A percentile compares a stretch with the other conserved stretches of the same genome.
Conservation (phyloP, 2,888 invertebrate species). For the Athalia rosae region DNA sequence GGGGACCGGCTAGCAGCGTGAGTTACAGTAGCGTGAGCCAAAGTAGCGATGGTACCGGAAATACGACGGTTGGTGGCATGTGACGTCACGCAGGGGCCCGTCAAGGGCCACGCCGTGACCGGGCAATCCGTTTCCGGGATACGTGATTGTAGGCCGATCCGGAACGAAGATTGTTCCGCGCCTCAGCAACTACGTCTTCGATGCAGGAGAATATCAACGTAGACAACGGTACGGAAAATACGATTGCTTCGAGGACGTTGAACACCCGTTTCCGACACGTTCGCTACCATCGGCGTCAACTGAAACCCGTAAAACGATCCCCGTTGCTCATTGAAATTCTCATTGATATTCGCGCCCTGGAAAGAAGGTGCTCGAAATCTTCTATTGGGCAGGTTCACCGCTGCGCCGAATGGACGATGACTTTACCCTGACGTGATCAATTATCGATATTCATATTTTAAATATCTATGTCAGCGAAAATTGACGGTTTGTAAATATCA, state of each 20-base stretch:
- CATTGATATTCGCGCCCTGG: slow-evolving; percentile 35
- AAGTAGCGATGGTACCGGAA: slow-evolving; percentile 65
- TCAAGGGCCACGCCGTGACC: slow-evolving; percentile 66
- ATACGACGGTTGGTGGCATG: slow-evolving; percentile 58
- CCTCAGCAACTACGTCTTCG: slow-evolving; percentile 25
- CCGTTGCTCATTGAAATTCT: slow-evolving; percentile 37
- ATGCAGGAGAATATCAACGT: slow-evolving; percentile 15
- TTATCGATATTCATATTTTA: neutral
- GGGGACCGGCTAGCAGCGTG: slow-evolving; percentile 67
- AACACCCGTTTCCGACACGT: neutral
- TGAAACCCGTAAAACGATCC: slow-evolving; percentile 3
- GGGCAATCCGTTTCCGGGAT: slow-evolving; percentile 69
- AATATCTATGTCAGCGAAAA: neutral
- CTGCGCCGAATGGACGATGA: slow-evolving; percentile 42
- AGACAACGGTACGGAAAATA: too few species aligned
- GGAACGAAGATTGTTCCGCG: slow-evolving; percentile 29
- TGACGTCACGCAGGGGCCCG: slow-evolving; percentile 70
- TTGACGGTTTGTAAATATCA: neutral
- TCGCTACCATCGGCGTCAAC: slow-evolving; percentile 1
- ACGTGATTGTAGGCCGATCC: slow-evolving; percentile 65
- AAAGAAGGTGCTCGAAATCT: slow-evolving; percentile 22
- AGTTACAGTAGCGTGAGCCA: slow-evolving; percentile 70
- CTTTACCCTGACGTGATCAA: slow-evolving; percentile 27
- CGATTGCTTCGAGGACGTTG: neutral
- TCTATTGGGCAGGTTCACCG: slow-evolving; percentile 35